These are phyloP conservation scores for Piprites chloris DNA, from an alignment of 2,113 vertebrate genomes.

Conservation along the genomic window DNA sequence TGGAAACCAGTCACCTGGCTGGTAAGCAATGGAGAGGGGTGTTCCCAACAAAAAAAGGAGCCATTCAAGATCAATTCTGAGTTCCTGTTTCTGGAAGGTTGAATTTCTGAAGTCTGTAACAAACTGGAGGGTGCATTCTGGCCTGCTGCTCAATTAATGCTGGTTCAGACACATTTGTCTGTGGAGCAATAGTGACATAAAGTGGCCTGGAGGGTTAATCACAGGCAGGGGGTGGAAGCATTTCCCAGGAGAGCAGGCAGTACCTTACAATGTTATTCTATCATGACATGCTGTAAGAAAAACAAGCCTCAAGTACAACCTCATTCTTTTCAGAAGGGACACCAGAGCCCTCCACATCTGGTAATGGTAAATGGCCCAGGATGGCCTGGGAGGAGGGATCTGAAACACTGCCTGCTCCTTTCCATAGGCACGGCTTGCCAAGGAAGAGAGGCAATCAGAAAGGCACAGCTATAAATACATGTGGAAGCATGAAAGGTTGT, in stretches of 20 bases:
- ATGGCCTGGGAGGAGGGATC: background rate
- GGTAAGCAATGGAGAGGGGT: background rate
- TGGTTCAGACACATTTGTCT: background rate
- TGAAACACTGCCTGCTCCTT: background rate
- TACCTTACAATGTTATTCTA: background rate
- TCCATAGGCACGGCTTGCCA: background rate
- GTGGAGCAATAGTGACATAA: slow-evolving; percentile 9
- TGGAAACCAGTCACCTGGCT: background rate
- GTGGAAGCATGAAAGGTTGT: background rate
- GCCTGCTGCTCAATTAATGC: background rate
- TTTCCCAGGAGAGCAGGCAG: background rate
- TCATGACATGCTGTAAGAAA: background rate
- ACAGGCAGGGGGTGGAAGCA: background rate
- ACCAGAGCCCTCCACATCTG: background rate
- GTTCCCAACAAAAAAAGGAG: background rate
- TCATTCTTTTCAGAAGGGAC: background rate
- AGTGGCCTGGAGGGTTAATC: background rate
- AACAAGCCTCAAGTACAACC: background rate
- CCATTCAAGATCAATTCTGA: background rate
- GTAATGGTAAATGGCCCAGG: background rate
- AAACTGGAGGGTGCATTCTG: background rate
- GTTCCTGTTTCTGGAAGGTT: background rate
- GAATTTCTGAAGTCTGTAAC: background rate
- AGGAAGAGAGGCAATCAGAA: background rate
- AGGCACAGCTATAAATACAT: background rate